Percentiles rank a stretch among this genome's conserved stretches.
phyloP scores from a whole-genome alignment of 2,888 invertebrate species.

The Leptinotarsa haldemani region DNA sequence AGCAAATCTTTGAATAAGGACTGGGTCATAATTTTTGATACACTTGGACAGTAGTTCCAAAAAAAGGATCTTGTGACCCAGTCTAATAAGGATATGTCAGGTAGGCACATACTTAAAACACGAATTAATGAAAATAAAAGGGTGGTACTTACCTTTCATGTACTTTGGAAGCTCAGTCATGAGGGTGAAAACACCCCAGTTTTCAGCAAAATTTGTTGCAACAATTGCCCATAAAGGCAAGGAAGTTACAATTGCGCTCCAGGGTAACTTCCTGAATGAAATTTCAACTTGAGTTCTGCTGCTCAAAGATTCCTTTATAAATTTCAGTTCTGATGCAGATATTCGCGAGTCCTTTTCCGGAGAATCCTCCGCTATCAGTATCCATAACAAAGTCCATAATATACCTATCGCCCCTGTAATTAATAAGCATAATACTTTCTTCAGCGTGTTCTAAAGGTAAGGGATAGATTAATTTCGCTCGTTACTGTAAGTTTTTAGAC shows the following conservation, averaged over 20 bases:
- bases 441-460: neutral
- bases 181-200: conserved; percentile 91
- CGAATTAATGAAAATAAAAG: neutral
- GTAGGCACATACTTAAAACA: neutral
- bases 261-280: conserved; percentile 74
- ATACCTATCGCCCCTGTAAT: conserved; percentile 72
- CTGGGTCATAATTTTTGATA: too few relatives aligned
- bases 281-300: conserved; percentile 63
- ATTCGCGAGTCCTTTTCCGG: conserved; percentile 82
- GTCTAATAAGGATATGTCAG: neutral
- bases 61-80: too few relatives aligned
- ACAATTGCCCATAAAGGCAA: conserved; percentile 86
- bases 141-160: conserved; percentile 38
- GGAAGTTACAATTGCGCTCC: conserved; percentile 80
- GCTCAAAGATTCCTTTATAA: conserved; percentile 73
- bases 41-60: too few relatives aligned
- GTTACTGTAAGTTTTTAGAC: neutral
- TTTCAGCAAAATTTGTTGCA: conserved; percentile 86
- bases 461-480: neutral
- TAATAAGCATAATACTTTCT: neutral
- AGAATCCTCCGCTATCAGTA: conserved; percentile 76
- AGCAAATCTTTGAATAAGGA: too few relatives aligned
- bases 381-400: conserved; percentile 80
- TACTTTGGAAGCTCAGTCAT: conserved; percentile 50
- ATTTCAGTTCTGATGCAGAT: conserved; percentile 77